phyloP scores from a whole-genome alignment of 2,888 invertebrate species.

The Tachina fera region DNA sequence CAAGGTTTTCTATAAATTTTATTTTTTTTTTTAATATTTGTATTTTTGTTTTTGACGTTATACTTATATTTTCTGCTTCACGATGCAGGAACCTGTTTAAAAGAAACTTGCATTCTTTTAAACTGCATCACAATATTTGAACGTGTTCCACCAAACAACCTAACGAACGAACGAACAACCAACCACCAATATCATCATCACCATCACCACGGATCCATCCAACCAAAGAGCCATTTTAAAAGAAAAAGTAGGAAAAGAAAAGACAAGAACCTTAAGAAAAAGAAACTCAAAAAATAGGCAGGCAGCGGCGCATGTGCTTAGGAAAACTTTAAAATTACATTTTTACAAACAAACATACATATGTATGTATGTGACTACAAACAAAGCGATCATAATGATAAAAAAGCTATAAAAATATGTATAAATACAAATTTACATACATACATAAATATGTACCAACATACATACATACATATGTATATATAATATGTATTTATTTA shows the following conservation, averaged over 20 bases:
- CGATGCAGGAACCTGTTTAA: constrained; percentile 70
- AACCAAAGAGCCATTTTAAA: constrained; percentile 57
- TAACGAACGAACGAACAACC: constrained; percentile 13
- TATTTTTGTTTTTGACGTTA: constrained; percentile 27
- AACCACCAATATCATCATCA: constrained; percentile 21
- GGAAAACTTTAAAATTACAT: constrained; percentile 40
- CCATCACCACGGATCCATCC: constrained; percentile 56
- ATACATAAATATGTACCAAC: neutral
- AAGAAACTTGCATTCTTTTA: constrained; percentile 66
- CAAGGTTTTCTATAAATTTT: constrained; percentile 68
- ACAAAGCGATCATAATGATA: constrained; percentile 47
- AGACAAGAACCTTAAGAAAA: constrained; percentile 42
- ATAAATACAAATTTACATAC: no score
- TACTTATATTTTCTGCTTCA: constrained; percentile 54
- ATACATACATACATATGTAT: neutral
- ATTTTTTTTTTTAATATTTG: constrained; percentile 22
- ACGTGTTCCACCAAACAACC: constrained; percentile 56
- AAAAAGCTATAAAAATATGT: constrained; percentile 31
- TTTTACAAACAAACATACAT: neutral
- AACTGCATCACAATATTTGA: constrained; percentile 62
- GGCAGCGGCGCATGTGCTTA: constrained; percentile 58
- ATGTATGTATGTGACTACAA: neutral
- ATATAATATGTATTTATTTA: no score
- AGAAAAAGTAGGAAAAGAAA: neutral
- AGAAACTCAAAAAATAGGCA: constrained; percentile 26